Evolutionary conservation across 2,888 invertebrate species (phyloP).

Genomic region (Leptinotarsa haldemani): DNA sequence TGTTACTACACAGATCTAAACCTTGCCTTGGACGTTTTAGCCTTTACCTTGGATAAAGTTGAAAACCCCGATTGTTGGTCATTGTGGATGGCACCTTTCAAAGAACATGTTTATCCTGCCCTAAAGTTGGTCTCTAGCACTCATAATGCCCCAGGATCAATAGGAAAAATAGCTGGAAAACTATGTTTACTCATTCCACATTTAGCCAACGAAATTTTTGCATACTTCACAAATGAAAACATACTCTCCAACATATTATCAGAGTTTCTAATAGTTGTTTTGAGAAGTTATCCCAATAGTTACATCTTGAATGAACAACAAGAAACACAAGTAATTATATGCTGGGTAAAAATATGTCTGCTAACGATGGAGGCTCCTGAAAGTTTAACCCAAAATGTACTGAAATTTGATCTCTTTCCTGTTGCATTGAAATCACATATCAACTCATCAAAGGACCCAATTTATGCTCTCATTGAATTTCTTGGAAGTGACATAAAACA

Average conservation of each 20-base stretch:
- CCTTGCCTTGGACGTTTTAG: constrained; percentile 53
- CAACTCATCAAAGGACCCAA: constrained; percentile 50
- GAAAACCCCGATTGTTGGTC: constrained; percentile 52
- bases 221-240: constrained; percentile 53
- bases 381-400: constrained; percentile 53
- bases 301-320: constrained; percentile 52
- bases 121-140: constrained; percentile 54
- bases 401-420: constrained; percentile 56
- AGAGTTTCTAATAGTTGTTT: constrained; percentile 53
- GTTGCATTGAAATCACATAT: constrained; percentile 47
- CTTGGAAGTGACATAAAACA: constrained; percentile 50
- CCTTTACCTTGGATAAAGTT: constrained; percentile 52
- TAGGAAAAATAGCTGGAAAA: constrained; percentile 60
- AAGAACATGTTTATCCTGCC: constrained; percentile 54
- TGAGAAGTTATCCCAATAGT: constrained; percentile 52
- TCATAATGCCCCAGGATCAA: constrained; percentile 46
- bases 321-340: constrained; percentile 56
- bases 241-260: constrained; percentile 54
- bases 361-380: constrained; percentile 51
- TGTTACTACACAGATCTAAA: constrained; percentile 59
- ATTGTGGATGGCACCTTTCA: constrained; percentile 57
- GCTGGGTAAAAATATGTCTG: constrained; percentile 60
- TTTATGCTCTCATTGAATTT: constrained; percentile 57
- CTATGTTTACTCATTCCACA: constrained; percentile 50
- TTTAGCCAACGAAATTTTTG: constrained; percentile 51